These are phyloP conservation scores for Liolophura sinensis DNA, from an alignment of 1,140 invertebrate species.

Conservation along the genomic window DNA sequence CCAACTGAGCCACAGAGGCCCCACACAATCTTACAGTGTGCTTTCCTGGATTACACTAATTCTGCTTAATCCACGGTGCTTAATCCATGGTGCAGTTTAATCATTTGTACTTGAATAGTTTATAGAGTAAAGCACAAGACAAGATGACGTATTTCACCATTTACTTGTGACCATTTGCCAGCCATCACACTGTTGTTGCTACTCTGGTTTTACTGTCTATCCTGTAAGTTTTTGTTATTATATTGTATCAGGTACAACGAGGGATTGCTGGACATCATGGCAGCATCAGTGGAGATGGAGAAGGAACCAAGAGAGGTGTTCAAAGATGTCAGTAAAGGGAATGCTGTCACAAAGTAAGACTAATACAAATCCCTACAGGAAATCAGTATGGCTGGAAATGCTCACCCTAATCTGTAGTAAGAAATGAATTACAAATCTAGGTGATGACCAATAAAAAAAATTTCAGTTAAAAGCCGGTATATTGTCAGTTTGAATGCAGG, in stretches of 20 bases:
- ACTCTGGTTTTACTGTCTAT: neutral
- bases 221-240: neutral
- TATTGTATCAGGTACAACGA: conserved; percentile 46
- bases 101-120: too few species aligned
- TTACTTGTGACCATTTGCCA: neutral
- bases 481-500: neutral
- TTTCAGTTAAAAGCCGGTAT: neutral
- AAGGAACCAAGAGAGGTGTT: conserved; percentile 46
- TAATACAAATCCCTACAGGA: neutral
- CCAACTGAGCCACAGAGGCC: too few species aligned
- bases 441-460: too few species aligned
- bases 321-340: conserved; percentile 37
- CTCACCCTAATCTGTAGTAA: conserved; percentile 43
- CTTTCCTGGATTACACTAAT: too few species aligned
- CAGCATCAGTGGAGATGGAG: conserved; percentile 44
- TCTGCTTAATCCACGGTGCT: too few species aligned
- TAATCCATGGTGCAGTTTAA: too few species aligned
- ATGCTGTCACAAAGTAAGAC: conserved; percentile 40
- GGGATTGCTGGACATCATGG: conserved; percentile 51
- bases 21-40: too few species aligned
- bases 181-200: neutral
- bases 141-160: neutral
- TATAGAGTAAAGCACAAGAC: too few species aligned
- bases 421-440: conserved; percentile 28
- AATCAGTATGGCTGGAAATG: conserved; percentile 8